Percentiles rank a stretch among this genome's conserved stretches.
Evolutionary conservation across 2,888 invertebrate genomes (phyloP).

Genomic region (Perithous albicinctus): DNA sequence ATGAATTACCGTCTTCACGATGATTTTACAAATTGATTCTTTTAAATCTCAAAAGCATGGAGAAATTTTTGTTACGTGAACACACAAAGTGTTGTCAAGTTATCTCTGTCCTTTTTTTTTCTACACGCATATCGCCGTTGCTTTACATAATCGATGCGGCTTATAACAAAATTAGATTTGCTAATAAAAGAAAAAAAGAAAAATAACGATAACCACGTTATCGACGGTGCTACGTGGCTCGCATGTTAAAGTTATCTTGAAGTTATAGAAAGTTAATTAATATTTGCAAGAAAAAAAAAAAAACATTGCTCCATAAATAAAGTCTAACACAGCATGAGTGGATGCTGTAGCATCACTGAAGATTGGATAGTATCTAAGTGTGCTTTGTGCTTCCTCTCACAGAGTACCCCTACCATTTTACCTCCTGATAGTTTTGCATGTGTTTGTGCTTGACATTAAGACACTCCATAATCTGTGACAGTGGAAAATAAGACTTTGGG

Average conservation of each 20-base stretch:
- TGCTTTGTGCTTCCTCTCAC: slow-evolving; percentile 6
- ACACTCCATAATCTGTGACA: slow-evolving; percentile 19
- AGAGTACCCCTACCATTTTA: slow-evolving; percentile 15
- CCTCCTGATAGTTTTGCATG: slow-evolving; percentile 15
- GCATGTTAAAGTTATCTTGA: neutral
- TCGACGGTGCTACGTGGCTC: neutral
- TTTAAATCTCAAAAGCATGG: neutral
- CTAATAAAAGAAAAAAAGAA: too few relatives aligned
- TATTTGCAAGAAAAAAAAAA: neutral
- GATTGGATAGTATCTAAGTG: slow-evolving; percentile 15
- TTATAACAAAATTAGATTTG: slow-evolving; percentile 68
- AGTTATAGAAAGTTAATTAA: neutral
- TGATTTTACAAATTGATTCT: neutral
- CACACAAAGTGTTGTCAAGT: slow-evolving; percentile 26
- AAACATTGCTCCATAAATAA: neutral
- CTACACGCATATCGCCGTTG: slow-evolving; percentile 10
- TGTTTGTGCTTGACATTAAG: slow-evolving; percentile 26
- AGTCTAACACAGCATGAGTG: slow-evolving; percentile 3
- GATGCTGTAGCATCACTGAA: slow-evolving; percentile 31
- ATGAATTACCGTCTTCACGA: neutral
- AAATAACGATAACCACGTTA: slow-evolving; percentile 1
- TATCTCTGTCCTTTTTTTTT: slow-evolving; percentile 29
- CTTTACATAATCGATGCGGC: slow-evolving; percentile 71
- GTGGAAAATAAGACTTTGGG: slow-evolving; percentile 1
- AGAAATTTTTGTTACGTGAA: slow-evolving; percentile 1